Base-by-base conservation (phyloP, 2,113 vertebrate species). In the Leptocoma aspasia region DNA sequence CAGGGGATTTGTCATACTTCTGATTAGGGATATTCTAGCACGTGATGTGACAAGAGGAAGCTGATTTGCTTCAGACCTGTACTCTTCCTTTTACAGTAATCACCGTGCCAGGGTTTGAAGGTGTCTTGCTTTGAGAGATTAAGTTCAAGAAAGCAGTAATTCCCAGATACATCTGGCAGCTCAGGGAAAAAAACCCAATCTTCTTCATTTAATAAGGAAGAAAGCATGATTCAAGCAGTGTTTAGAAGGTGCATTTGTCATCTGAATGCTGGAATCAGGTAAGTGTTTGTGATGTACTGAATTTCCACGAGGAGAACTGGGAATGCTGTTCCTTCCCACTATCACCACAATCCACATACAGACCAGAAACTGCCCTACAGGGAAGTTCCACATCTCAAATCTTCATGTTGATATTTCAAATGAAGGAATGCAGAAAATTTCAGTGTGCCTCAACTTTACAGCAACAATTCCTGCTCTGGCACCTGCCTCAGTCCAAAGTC, bases 281-380 rank as follows among this genome's bases (percentile, higher is more conserved):
- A 54, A 0, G 0, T 47, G 47, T 37, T 86, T 12, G 14, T 26
- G 31, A 81, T 26, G n/a, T 12, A 22, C 56, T 3, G 1, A 13
- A 41, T 71, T 56, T 57, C 49, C 71, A 53, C 2, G 6, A 27
- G 3, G 9, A 83, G 77, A 75, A 49, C 22, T 47, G 69, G 68
- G 60, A 70, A 28, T 59, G 23, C 24, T 16, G 7, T 8, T 53
- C 12, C 79, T 80, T 88, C 53, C 52, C 24, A 20, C 2, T 1
- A 4, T 44, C 39, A 26, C 30, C 61, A 61, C 54, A 37, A 41
- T 2, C 6, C 66, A 39, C 42, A 39, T 30, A 26, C 35, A 87
- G 50, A 24, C 12, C 52, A 50, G 42, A 73, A 65, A 53, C 49
- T 50, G 65, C 53, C 41, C 71, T 60, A 10, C 28, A 27, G 53